Evolutionary conservation across 2,888 invertebrate species (phyloP).

Genomic region (Hypercompe scribonia): DNA sequence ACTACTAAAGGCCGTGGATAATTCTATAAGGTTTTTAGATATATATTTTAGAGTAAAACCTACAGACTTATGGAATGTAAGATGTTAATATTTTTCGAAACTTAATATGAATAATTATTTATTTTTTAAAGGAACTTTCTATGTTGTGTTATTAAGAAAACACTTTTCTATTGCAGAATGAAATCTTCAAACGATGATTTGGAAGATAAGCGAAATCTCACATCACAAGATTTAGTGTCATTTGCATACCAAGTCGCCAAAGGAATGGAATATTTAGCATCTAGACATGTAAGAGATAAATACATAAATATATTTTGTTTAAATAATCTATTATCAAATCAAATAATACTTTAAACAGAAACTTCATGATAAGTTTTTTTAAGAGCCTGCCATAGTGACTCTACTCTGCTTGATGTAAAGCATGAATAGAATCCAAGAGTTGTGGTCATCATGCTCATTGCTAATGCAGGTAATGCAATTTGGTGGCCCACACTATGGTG

Average conservation of each 20-base stretch:
- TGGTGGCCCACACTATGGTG: too few relatives aligned
- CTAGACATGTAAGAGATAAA: slow-evolving; percentile 90
- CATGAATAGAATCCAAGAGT: too few relatives aligned
- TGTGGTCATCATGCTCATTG: too few relatives aligned
- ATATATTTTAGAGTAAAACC: too few relatives aligned
- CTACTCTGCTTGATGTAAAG: too few relatives aligned
- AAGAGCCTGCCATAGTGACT: too few relatives aligned
- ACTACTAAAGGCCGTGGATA: too few relatives aligned
- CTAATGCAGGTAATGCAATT: too few relatives aligned
- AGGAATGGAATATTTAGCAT: slow-evolving; percentile 99
- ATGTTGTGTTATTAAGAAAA: background rate
- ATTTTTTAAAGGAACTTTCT: slow-evolving; percentile 15
- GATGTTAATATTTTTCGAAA: background rate
- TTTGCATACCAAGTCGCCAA: slow-evolving; percentile 98
- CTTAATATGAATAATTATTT: slow-evolving; percentile 52
- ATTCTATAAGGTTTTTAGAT: too few relatives aligned
- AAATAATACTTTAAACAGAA: too few relatives aligned
- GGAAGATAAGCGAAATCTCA: slow-evolving; percentile 91
- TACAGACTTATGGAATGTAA: background rate
- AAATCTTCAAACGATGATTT: slow-evolving; percentile 37
- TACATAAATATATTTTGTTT: background rate
- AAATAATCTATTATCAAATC: too few relatives aligned
- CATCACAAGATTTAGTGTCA: slow-evolving; percentile 97
- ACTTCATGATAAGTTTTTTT: too few relatives aligned
- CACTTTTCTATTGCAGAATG: background rate